Evolutionary conservation across 2,113 vertebrate species (phyloP).

Genomic region (Odocoileus hemionus): DNA sequence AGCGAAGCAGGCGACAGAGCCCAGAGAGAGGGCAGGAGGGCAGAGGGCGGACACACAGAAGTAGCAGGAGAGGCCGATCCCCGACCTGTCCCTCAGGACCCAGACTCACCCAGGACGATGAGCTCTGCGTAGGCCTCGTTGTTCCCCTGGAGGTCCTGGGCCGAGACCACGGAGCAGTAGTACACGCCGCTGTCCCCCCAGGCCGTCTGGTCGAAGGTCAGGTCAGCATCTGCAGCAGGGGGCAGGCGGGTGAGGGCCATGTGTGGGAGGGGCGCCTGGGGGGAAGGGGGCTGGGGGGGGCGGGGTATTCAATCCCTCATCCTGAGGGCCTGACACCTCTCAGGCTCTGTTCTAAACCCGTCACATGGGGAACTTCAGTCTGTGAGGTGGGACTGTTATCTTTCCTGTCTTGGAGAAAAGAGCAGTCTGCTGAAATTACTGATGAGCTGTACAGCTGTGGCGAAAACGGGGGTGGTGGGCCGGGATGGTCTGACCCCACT

Average conservation of each 20-base stretch:
- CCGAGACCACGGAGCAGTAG: conserved; percentile 83
- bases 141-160: conserved; percentile 87
- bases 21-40: background rate
- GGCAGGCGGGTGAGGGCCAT: background rate
- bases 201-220: conserved; percentile 86
- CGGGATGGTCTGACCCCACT: too few species aligned
- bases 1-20: conserved; percentile 48
- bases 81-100: background rate
- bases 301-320: fast-evolving
- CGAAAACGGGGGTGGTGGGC: background rate
- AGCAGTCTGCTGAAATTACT: background rate
- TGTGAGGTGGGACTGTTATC: background rate
- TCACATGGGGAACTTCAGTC: background rate
- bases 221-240: conserved; percentile 83
- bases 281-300: background rate
- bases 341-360: background rate
- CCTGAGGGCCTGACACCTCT: fast-evolving
- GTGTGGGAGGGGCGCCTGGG: fast-evolving
- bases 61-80: background rate
- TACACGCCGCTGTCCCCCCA: conserved; percentile 95
- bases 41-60: background rate
- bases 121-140: conserved; percentile 88
- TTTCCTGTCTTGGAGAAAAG: background rate
- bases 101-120: conserved; percentile 88
- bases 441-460: background rate